Base-by-base conservation (phyloP, 1,140 invertebrate species). In the Tenebrio molitor region DNA sequence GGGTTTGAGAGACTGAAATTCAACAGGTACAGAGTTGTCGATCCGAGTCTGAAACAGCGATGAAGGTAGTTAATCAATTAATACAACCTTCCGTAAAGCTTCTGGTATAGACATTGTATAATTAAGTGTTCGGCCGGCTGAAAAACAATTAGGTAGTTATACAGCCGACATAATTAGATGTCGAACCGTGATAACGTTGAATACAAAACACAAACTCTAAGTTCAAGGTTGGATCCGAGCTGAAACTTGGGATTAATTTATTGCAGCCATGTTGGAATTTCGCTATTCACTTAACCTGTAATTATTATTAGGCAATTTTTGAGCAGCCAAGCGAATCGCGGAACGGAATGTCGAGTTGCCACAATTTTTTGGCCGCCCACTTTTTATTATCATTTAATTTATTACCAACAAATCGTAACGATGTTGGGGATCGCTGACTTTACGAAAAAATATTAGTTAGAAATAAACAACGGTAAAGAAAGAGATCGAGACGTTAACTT, bases 271-370 rank as follows among this genome's bases (percentile, higher is more conserved):
- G 12, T 39, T 39, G 36, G 42, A 53, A 53, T 53, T 53, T 53
- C 46, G 21, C 46, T 25, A 25, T 19, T 46, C 42, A 46, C 16
- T 15, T 39, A 12, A 12, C 36, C 42, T 46, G 16, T 46, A 46
- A 53, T 53, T 8, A 53, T 53, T 53, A 53, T 53, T 53, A 25
- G 46, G 46, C 21, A 53, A 53, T 53, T 53, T 21, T 15, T 2
- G 21, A 10, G 46, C 46, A 53, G 12, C 21, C 19, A 14, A 53
- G 6, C 46, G n/a, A 53, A 53, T 25, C 46, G 46, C 46, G 46
- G 46, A 53, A 53, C 46, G 46, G 21, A 53, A 53, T 53, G 6
- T 53, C n/a, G 19, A 23, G 8, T n/a, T 29, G 19, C 17, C 12
- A 39, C 7, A 39, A 39, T 53, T 53, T 53, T 46, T 46, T 17